Evolutionary conservation across 1,140 invertebrate genomes (phyloP).

Genomic region (Triops longicaudatus): DNA sequence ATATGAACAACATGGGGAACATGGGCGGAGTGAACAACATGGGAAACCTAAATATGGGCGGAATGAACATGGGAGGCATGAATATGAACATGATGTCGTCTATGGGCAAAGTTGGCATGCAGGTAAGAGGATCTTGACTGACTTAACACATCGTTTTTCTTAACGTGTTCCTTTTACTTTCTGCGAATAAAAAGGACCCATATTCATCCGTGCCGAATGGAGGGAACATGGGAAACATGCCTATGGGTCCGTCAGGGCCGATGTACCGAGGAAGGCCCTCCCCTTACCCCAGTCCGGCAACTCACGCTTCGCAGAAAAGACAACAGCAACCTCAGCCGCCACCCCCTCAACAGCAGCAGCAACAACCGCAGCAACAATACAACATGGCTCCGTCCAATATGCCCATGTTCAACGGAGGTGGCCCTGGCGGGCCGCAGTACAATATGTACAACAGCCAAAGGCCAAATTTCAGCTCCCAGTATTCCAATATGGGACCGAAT

Average conservation of each 20-base stretch:
- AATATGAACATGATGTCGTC: conserved; percentile 31
- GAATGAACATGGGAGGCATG: conserved; percentile 30
- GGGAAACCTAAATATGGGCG: conserved; percentile 34
- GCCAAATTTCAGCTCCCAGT: conserved; percentile 30
- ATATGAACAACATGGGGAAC: conserved; percentile 36
- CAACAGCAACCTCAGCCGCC: conserved; percentile 40
- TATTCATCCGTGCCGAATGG: background rate
- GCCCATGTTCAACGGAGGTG: conserved; percentile 34
- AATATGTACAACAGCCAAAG: conserved; percentile 32
- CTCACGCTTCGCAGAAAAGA: conserved; percentile 72
- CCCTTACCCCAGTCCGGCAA: conserved; percentile 67
- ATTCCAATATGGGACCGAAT: conserved; percentile 7
- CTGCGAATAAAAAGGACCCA: conserved; percentile 28
- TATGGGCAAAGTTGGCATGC: conserved; percentile 50
- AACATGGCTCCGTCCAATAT: conserved; percentile 27
- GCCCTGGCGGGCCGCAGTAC: conserved; percentile 21
- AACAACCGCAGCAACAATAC: conserved; percentile 33
- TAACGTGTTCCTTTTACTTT: background rate
- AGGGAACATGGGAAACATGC: background rate
- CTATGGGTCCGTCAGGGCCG: conserved; percentile 38
- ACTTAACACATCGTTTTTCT: background rate
- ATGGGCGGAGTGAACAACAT: conserved; percentile 34
- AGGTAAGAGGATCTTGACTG: conserved; percentile 40
- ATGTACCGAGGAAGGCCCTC: conserved; percentile 54
- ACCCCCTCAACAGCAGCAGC: conserved; percentile 30